phyloP scores from a whole-genome alignment of 2,797 vertebrate genomes.

The Etheostoma nigrum region DNA sequence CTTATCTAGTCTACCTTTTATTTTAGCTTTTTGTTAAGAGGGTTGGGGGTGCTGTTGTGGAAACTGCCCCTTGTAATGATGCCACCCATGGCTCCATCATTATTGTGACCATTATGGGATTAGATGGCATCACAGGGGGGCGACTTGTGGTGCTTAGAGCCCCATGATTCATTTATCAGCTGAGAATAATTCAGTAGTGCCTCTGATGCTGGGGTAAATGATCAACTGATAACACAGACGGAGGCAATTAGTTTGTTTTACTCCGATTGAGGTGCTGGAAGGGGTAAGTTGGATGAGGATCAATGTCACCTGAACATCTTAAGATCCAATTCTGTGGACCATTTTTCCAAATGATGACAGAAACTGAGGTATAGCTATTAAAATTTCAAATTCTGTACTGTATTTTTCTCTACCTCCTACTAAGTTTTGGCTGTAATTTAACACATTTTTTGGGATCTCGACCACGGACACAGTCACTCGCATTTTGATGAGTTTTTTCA shows the following conservation, averaged over 20 bases:
- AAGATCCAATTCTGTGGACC: neutral
- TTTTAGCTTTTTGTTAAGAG: constrained; percentile 18
- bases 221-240: constrained; percentile 55
- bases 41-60: constrained; percentile 59
- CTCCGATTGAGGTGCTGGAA: constrained; percentile 34
- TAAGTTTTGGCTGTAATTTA: constrained; percentile 23
- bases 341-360: neutral
- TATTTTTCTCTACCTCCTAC: neutral
- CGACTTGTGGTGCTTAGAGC: constrained; percentile 33
- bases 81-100: constrained; percentile 69
- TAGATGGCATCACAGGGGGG: constrained; percentile 68
- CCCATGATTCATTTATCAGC: constrained; percentile 65
- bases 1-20: constrained; percentile 14
- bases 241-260: constrained; percentile 54
- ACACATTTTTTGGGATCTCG: constrained; percentile 27
- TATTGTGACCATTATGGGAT: constrained; percentile 74
- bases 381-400: neutral
- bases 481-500: constrained; percentile 54
- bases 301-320: constrained; percentile 18
- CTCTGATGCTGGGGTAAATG: constrained; percentile 54
- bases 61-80: constrained; percentile 69
- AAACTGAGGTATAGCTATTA: neutral
- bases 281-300: neutral
- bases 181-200: constrained; percentile 40
- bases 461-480: constrained; percentile 22